phyloP scores from a whole-genome alignment of 2,113 vertebrate species.

The Numenius arquata region DNA sequence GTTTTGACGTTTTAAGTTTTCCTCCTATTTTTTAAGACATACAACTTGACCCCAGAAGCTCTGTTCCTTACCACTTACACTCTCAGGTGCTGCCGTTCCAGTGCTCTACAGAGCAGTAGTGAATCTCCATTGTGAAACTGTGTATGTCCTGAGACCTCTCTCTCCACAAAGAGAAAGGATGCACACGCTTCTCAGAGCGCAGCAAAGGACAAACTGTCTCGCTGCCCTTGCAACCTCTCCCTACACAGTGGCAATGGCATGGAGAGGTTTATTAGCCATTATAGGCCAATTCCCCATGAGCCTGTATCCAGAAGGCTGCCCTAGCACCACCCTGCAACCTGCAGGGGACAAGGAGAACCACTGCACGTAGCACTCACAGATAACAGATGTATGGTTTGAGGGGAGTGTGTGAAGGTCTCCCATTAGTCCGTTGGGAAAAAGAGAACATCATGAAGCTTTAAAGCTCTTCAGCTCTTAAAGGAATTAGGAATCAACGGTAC shows the following conservation, averaged over 20 bases:
- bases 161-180: not conserved
- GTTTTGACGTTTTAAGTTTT: not conserved
- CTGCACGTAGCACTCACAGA: not conserved
- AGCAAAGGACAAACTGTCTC: not conserved
- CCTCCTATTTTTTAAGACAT: not conserved
- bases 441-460: not conserved
- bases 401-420: fast-evolving
- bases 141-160: fast-evolving
- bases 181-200: fast-evolving
- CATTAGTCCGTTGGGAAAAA: not conserved
- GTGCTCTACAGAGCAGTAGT: not conserved
- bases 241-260: not conserved
- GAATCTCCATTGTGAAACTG: not conserved
- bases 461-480: not conserved
- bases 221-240: not conserved
- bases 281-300: not conserved
- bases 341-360: not conserved
- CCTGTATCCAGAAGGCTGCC: not conserved
- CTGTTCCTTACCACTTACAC: not conserved
- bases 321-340: not conserved
- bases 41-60: not conserved
- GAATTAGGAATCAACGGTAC: not conserved
- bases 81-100: not conserved
- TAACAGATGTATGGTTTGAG: fast-evolving
- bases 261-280: not conserved